Evolutionary conservation across 1,140 invertebrate species (phyloP).

Genomic region (Sitobion miscanthi): DNA sequence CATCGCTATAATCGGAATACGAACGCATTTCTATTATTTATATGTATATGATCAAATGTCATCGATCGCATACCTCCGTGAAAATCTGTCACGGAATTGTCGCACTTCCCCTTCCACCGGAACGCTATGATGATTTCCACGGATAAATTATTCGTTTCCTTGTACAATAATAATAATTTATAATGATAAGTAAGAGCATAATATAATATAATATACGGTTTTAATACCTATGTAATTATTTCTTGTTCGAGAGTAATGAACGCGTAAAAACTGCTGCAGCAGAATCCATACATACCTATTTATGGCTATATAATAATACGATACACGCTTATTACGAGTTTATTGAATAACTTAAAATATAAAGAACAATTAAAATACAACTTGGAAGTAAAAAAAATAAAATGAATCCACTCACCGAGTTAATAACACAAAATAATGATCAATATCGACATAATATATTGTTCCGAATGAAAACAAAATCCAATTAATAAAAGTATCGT

Average conservation of each 20-base stretch:
- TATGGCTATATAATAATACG: neutral
- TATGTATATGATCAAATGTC: neutral
- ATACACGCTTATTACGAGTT: neutral
- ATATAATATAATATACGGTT: neutral
- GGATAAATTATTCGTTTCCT: neutral
- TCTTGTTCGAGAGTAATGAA: neutral
- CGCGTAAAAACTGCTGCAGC: neutral
- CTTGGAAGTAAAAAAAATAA: neutral
- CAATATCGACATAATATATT: conserved; percentile 37
- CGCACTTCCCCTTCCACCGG: neutral
- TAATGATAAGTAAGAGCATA: neutral
- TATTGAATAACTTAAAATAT: conserved; percentile 26
- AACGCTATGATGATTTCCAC: neutral
- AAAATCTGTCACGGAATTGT: neutral
- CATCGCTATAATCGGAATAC: neutral
- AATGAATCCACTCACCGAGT: neutral
- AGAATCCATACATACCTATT: neutral
- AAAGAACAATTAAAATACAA: conserved; percentile 12
- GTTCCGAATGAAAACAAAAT: conserved; percentile 21
- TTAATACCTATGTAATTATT: neutral
- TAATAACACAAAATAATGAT: conserved; percentile 38
- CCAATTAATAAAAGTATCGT: conserved; percentile 40
- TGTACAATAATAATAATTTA: neutral
- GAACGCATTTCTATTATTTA: neutral
- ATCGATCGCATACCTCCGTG: neutral